phyloP scores from a whole-genome alignment of 2,113 vertebrate species.

The Capreolus pygargus region DNA sequence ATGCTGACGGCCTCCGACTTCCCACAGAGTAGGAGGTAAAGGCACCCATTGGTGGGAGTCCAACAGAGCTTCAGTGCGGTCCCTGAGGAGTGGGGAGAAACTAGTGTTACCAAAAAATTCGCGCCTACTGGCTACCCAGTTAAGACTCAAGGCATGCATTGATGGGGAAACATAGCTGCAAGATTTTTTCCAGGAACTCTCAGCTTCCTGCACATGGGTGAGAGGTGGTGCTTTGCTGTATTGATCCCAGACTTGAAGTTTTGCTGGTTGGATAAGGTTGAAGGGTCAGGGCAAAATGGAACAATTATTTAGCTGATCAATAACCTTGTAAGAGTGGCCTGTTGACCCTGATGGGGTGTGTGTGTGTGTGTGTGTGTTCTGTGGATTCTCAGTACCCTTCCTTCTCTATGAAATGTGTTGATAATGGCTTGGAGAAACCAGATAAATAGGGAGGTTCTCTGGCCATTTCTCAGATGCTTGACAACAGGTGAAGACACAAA shows the following conservation, averaged over 20 bases:
- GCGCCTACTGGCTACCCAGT: background rate
- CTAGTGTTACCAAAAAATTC: background rate
- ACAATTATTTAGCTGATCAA: background rate
- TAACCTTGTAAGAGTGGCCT: background rate
- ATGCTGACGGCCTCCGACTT: background rate
- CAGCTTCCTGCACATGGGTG: background rate
- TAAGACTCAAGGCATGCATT: background rate
- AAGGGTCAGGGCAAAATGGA: background rate
- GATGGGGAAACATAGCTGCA: no score
- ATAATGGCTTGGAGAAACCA: background rate
- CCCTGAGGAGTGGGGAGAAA: background rate
- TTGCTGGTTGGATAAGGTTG: background rate
- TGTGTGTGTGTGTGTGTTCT: background rate
- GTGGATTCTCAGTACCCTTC: background rate
- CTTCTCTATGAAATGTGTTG: background rate
- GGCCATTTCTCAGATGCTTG: background rate
- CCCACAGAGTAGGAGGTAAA: background rate
- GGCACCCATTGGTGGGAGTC: background rate
- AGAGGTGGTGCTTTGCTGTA: background rate
- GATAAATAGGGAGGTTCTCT: background rate
- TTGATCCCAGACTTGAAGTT: background rate
- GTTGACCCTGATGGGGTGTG: accelerated
- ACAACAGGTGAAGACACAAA: background rate
- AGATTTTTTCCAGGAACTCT: background rate
- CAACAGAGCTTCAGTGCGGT: background rate